Percentiles rank a stretch among this genome's conserved stretches.
phyloP scores from a whole-genome alignment of 2,113 vertebrate genomes.

The Pygoscelis antarcticus region DNA sequence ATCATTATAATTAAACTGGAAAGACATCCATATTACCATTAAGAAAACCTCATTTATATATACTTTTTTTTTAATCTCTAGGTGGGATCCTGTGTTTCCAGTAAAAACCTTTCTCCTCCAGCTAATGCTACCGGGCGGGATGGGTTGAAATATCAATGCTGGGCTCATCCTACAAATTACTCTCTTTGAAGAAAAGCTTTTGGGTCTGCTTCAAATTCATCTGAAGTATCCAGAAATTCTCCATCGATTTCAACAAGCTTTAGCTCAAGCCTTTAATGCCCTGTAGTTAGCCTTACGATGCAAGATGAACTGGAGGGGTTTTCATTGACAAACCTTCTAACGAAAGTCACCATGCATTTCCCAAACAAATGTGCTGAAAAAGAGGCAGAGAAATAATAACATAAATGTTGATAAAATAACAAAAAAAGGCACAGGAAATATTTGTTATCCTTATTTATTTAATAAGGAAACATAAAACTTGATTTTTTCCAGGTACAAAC shows the following conservation, averaged over 20 bases:
- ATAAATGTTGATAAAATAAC: neutral
- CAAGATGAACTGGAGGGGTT: neutral
- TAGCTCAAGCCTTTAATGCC: neutral
- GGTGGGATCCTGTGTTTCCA: neutral
- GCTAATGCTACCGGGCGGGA: neutral
- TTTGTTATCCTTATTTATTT: slow-evolving; percentile 64
- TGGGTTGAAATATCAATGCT: neutral
- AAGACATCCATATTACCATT: neutral
- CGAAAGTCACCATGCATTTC: neutral
- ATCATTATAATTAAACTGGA: neutral
- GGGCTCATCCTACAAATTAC: neutral
- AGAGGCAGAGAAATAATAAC: neutral
- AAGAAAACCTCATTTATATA: neutral
- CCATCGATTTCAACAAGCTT: neutral
- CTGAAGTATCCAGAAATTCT: neutral
- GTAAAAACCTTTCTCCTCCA: neutral
- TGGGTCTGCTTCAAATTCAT: neutral
- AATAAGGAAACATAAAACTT: slow-evolving; percentile 63
- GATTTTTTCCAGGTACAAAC: slow-evolving; percentile 59
- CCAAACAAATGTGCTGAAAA: neutral
- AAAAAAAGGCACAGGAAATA: slow-evolving; percentile 13
- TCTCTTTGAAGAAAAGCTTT: neutral
- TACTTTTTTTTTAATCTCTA: neutral
- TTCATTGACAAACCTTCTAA: neutral
- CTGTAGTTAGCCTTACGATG: neutral